Conservation (phyloP, 2,888 invertebrate species). For the Microplitis deprimator region DNA sequence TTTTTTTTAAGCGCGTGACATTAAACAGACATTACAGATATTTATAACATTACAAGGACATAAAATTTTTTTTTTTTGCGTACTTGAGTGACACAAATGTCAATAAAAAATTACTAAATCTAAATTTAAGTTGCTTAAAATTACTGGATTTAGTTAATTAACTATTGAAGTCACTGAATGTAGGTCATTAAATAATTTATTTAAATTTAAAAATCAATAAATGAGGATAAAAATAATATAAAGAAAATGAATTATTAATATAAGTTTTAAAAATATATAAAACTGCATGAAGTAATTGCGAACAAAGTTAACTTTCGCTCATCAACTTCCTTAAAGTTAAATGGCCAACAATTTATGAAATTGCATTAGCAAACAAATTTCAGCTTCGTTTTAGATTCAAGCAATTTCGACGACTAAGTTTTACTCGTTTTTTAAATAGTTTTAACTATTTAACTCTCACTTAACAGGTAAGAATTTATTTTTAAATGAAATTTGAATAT, state of each 20-base stretch:
- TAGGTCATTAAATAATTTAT: neutral
- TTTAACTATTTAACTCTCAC: no score
- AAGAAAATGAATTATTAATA: neutral
- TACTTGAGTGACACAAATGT: neutral
- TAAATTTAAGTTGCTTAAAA: neutral
- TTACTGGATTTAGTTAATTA: neutral
- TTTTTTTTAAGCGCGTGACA: neutral
- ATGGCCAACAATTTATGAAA: neutral
- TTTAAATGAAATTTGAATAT: neutral
- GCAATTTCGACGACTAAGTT: neutral
- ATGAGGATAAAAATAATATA: neutral
- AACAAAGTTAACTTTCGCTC: neutral
- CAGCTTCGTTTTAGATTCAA: neutral
- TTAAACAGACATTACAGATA: neutral
- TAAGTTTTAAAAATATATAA: neutral
- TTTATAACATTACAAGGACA: neutral
- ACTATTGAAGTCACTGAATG: neutral
- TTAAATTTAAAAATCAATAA: neutral
- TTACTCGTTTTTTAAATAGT: neutral
- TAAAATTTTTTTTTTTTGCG: neutral
- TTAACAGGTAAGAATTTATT: neutral
- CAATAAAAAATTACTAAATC: neutral
- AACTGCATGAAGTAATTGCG: neutral
- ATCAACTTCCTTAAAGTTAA: neutral
- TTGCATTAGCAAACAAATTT: neutral